Evolutionary conservation across 1,140 invertebrate species (phyloP).

Genomic region (Ctenoplectra terminalis): DNA sequence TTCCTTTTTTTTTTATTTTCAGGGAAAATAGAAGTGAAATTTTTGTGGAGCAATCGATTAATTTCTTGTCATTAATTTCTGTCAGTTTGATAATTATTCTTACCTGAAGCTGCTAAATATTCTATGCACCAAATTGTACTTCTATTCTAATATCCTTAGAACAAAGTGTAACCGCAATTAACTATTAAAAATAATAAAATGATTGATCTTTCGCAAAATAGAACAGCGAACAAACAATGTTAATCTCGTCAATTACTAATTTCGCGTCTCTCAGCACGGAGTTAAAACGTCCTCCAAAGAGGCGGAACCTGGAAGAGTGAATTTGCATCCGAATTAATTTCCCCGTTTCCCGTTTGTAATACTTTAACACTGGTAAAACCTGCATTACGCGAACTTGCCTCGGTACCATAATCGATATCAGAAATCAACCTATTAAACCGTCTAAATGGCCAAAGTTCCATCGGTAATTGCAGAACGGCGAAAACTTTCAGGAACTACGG

Average conservation of each 20-base stretch:
- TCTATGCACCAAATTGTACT: no score
- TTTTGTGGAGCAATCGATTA: no score
- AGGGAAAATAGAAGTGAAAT: no score
- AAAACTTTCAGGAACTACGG: conserved; percentile 6
- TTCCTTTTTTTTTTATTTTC: no score
- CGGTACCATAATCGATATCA: conserved; percentile 29
- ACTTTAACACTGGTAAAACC: conserved; percentile 3
- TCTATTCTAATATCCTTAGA: no score
- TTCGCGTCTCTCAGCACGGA: no score
- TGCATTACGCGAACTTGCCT: background rate
- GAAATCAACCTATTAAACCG: conserved; percentile 33
- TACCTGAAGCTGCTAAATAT: no score
- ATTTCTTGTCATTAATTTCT: no score
- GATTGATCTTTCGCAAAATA: no score
- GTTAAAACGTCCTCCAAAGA: background rate
- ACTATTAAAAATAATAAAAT: no score
- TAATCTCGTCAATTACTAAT: background rate
- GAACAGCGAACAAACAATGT: background rate
- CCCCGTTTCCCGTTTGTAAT: background rate
- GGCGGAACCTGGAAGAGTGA: background rate
- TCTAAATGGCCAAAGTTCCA: conserved; percentile 37
- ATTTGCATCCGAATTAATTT: conserved; percentile 25
- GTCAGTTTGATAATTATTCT: no score
- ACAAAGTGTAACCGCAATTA: no score
- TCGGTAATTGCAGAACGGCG: conserved; percentile 11